Base-by-base conservation (phyloP, 2,797 vertebrate genomes). In the Varecia variegata region DNA sequence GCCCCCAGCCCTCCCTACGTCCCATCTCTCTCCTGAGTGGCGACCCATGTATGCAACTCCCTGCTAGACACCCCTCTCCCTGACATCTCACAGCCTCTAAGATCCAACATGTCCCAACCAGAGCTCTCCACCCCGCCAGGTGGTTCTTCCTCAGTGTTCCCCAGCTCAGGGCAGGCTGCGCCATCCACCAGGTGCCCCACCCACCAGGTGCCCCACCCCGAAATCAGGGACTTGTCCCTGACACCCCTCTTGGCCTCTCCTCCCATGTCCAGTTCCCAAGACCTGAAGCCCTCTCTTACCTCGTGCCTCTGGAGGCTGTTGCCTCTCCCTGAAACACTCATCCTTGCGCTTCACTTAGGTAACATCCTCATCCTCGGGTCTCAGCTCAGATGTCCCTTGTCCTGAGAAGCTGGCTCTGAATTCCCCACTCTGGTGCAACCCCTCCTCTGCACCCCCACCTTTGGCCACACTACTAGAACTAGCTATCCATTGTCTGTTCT, bases 201-300 rank as follows among this genome's bases (percentile, higher is more conserved):
- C 47, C 23, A 65, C 32, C 47, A 76, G 70, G 10, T 45, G 1
- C 54, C 23, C 21, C 50, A 4, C 32, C 47, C 23, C 8, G 1
- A 79, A 70, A 27, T 21, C 0, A 0, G 43, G 27, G n/a, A 43
- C n/a, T 38, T 15, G 0, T 35, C 35, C 18, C 13, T 23, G 10
- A 47, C 50, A 21, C 32, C 40, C 56, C 70, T 67, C 67, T 50
- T 35, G 18, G 13, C 52, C 17, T 85, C 15, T 68, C n/a, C 56
- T 74, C 82, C 30, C 38, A 30, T 6, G 11, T 47, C 67, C 32
- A 60, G 3, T 79, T 67, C 54, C 45, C 45, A 35, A 68, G 3
- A 67, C 79, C 52, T 3, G 1, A 62, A 90, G n/a, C 17, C n/a
- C 7, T 45, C 91, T 70, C 54, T 94, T 1, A 38, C 27, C 1